Conservation (phyloP, 1,140 invertebrate species). For the Aphidius gifuensis region DNA sequence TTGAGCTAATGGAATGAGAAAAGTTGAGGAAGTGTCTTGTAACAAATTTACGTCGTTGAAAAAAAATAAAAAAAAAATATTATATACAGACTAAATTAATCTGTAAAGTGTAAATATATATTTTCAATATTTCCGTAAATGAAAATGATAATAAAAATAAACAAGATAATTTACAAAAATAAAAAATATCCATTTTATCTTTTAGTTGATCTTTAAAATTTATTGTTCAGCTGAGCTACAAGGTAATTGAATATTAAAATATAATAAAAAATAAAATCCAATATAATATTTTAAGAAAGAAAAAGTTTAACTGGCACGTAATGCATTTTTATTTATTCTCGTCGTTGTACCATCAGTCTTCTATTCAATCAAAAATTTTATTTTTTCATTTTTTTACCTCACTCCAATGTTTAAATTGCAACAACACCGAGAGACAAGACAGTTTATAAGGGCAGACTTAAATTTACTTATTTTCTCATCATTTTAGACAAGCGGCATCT, state of each 20-base stretch:
- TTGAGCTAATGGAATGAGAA: constrained; percentile 7
- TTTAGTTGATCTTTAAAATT: too few relatives aligned
- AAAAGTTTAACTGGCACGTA: too few relatives aligned
- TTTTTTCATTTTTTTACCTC: background rate
- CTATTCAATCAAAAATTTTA: background rate
- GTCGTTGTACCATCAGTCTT: background rate
- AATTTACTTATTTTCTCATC: constrained; percentile 56
- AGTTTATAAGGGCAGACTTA: constrained; percentile 34
- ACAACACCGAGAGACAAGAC: constrained; percentile 27
- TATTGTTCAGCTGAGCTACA: too few relatives aligned
- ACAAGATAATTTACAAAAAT: too few relatives aligned
- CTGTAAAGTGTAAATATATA: constrained; percentile 4
- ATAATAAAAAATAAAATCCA: too few relatives aligned
- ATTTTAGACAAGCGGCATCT: constrained; percentile 46
- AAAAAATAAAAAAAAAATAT: constrained; percentile 31
- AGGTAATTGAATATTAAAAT: too few relatives aligned
- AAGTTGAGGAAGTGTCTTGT: constrained; percentile 37
- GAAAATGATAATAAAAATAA: constrained; percentile 13
- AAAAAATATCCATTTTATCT: too few relatives aligned
- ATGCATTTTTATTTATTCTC: too few relatives aligned
- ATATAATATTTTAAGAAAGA: too few relatives aligned
- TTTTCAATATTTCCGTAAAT: constrained; percentile 55
- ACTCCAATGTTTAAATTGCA: constrained; percentile 8
- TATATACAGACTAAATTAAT: too few relatives aligned
- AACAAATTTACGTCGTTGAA: constrained; percentile 55